These are phyloP conservation scores for Nyctibius bracteatus DNA, from an alignment of 2,113 vertebrate species.

Conservation along the genomic window DNA sequence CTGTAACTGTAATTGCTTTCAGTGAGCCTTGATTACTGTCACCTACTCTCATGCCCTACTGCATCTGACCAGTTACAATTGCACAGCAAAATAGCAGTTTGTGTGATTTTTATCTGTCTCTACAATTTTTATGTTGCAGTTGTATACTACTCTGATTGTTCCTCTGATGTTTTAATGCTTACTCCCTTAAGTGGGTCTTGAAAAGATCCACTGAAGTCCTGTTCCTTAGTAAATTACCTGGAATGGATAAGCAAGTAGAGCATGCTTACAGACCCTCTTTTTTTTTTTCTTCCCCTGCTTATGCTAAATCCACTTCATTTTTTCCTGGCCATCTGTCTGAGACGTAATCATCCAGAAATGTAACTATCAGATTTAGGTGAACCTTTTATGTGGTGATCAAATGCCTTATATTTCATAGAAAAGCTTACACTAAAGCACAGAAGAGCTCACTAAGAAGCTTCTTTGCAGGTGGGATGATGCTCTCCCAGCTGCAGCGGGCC, in stretches of 20 bases:
- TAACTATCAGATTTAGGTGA: background rate
- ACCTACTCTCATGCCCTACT: slow-evolving; percentile 22
- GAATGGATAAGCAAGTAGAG: background rate
- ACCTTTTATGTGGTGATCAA: slow-evolving; percentile 32
- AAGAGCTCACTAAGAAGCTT: background rate
- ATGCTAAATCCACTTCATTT: background rate
- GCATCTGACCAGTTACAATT: slow-evolving; percentile 25
- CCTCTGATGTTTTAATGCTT: slow-evolving; percentile 59
- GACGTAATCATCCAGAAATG: background rate
- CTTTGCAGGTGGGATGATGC: background rate
- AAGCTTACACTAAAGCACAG: background rate
- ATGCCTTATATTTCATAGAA: background rate
- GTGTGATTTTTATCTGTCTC: slow-evolving; percentile 41
- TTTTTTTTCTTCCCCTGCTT: slow-evolving; percentile 42
- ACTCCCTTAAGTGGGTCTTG: slow-evolving; percentile 24
- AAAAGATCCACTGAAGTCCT: slow-evolving; percentile 19
- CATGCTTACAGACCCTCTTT: background rate
- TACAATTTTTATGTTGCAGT: slow-evolving; percentile 43
- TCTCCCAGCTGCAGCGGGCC: background rate
- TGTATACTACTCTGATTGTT: slow-evolving; percentile 36
- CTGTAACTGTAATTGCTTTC: slow-evolving; percentile 28
- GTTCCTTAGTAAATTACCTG: slow-evolving; percentile 26
- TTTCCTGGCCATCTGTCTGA: background rate
- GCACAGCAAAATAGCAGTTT: slow-evolving; percentile 32
- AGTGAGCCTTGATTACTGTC: slow-evolving; percentile 53